Conservation (phyloP, 2,113 vertebrate genomes). For the Scopus umbretta region DNA sequence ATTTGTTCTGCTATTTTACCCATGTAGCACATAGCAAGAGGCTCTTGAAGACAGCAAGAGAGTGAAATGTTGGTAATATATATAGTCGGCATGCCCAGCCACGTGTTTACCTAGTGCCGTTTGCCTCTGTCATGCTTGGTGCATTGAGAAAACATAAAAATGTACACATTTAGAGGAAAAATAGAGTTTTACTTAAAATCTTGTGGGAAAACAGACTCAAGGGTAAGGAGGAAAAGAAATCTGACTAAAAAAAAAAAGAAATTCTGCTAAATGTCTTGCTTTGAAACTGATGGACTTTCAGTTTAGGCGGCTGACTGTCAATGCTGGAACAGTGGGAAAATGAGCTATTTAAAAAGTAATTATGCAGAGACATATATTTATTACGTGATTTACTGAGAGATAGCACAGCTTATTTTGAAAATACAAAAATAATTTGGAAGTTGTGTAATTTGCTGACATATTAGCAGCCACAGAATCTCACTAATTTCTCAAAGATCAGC, state of each 20-base stretch:
- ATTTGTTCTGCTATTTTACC: neutral
- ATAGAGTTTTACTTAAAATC: neutral
- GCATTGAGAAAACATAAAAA: neutral
- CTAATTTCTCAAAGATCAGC: neutral
- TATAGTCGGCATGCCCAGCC: neutral
- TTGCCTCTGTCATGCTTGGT: neutral
- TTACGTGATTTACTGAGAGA: neutral
- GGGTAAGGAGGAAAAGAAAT: neutral
- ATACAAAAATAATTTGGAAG: neutral
- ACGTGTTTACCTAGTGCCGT: neutral
- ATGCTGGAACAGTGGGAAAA: neutral
- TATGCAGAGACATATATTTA: neutral
- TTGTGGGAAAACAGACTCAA: neutral
- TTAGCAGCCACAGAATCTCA: neutral
- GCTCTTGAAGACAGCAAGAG: neutral
- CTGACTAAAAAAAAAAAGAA: neutral
- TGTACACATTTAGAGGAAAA: neutral
- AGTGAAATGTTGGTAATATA: neutral
- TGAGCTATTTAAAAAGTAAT: neutral
- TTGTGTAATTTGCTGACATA: neutral
- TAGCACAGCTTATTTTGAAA: neutral
- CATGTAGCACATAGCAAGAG: neutral
- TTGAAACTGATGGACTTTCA: neutral
- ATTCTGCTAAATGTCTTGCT: neutral
- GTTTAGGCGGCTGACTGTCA: neutral